Evolutionary conservation across 2,113 vertebrate genomes (phyloP), one percentile per base, ranked within the genome.

Genomic region (Cyphomyrus plagiostoma): DNA sequence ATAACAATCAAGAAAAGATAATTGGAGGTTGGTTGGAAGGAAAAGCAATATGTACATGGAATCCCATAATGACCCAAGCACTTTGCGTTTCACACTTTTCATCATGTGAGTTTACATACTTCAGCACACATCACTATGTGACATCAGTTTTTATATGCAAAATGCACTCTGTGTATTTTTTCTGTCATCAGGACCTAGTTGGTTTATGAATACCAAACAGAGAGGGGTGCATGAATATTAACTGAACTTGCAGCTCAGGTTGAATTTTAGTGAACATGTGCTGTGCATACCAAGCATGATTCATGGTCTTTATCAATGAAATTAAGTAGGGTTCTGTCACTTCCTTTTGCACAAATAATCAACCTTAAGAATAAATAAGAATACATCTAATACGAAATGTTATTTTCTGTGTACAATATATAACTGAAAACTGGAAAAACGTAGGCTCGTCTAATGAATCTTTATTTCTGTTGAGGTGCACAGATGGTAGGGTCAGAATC

Each of bases 121-220:
- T 42, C 74, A 80, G 74, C 35, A 0, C 17, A 42, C 74, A 80
- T 42, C 74, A 39, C 30, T 19, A 42, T 80, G 74, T 35, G 35
- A 3, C 74, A 80, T 42, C 35, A 80, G 74, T 17, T 80, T 80
- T 42, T 80, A 42, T 80, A 39, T 80, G 74, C 74, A 42, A 80
- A 80, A 80, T 42, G 74, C 74, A 42, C 5, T 80, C 74, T 80
- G 74, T 80, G 74, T 80, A 80, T 80, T 80, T 80, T 26, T 80
- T 80, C 74, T 42, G 30, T 80, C 74, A 80, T 42, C 30, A 80
- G 74, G 74, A 42, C 15, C 74, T 42, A 15, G 30, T 39, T 80
- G 30, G 35, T 80, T 42, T 42, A 80, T 80, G 74, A 80, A 80
- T 80, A 80, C 17, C 74, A 80, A 80, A 80, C 35, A 80, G 74